These are phyloP conservation scores for Apantesis nais DNA, from an alignment of 2,888 invertebrate genomes.

Conservation along the genomic window DNA sequence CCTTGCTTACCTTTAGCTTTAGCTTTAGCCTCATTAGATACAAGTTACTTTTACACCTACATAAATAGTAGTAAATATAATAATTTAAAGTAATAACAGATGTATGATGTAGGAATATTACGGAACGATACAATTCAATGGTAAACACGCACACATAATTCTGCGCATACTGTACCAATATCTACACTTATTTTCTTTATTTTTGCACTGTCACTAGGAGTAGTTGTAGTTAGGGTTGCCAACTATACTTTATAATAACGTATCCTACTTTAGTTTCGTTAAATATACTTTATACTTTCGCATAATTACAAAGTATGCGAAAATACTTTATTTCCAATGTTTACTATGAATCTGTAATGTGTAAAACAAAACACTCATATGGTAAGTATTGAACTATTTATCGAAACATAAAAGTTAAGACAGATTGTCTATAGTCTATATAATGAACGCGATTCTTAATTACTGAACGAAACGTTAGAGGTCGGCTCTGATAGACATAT, in stretches of 20 bases:
- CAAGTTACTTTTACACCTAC: not conserved
- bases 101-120: not conserved
- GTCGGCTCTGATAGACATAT: too few relatives aligned
- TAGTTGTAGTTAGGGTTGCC: slow-evolving; percentile 3
- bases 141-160: not conserved
- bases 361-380: not conserved
- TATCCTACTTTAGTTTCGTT: not conserved
- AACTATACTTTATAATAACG: not conserved
- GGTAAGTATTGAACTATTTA: not conserved
- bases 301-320: not conserved
- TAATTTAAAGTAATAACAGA: not conserved
- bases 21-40: not conserved
- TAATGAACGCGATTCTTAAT: too few relatives aligned
- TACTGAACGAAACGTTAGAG: too few relatives aligned
- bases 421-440: too few relatives aligned
- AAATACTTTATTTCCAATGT: not conserved
- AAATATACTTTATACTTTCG: not conserved
- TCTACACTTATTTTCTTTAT: not conserved
- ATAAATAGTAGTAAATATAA: not conserved
- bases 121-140: not conserved
- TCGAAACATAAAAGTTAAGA: too few relatives aligned
- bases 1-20: too few relatives aligned
- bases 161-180: not conserved
- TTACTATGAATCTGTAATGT: not conserved
- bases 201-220: too few relatives aligned